Evolutionary conservation across 1,140 invertebrate species (phyloP).

Genomic region (Copidosoma floridanum): DNA sequence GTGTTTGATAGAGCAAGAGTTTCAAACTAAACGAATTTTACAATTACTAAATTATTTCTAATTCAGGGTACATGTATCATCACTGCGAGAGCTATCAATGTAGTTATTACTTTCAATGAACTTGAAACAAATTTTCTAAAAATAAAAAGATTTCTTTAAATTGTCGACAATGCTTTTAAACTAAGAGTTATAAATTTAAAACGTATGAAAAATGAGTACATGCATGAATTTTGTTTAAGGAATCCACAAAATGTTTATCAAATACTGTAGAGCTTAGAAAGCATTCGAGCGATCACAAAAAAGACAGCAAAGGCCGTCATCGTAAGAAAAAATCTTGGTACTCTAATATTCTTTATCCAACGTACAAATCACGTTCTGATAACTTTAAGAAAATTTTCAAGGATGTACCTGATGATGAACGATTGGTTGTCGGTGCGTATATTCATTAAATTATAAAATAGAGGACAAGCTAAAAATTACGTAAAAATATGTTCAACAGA

Average conservation of each 20-base stretch:
- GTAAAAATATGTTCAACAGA: conserved; percentile 61
- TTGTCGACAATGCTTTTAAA: too few relatives aligned
- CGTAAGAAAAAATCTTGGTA: conserved; percentile 78
- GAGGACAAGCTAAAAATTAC: background rate
- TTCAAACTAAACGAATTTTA: background rate
- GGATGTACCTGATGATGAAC: conserved; percentile 85
- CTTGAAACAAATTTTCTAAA: too few relatives aligned
- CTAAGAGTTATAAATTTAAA: background rate
- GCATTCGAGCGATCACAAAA: too few relatives aligned
- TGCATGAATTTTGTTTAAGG: conserved; percentile 29
- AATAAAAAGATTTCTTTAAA: too few relatives aligned
- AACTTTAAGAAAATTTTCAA: conserved; percentile 93
- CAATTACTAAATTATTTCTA: conserved; percentile 1
- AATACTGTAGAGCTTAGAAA: conserved; percentile 42
- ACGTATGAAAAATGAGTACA: background rate
- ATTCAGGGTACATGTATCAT: too few relatives aligned
- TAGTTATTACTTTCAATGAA: too few relatives aligned
- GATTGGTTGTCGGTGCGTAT: conserved; percentile 84
- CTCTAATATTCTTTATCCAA: conserved; percentile 87
- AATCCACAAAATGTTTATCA: conserved; percentile 38
- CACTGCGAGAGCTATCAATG: too few relatives aligned
- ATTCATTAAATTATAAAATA: conserved; percentile 8
- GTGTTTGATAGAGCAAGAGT: background rate
- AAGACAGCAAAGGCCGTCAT: too few relatives aligned
- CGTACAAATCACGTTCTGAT: conserved; percentile 88